Evolutionary conservation across 2,113 vertebrate genomes (phyloP).

Genomic region (Cynocephalus volans): DNA sequence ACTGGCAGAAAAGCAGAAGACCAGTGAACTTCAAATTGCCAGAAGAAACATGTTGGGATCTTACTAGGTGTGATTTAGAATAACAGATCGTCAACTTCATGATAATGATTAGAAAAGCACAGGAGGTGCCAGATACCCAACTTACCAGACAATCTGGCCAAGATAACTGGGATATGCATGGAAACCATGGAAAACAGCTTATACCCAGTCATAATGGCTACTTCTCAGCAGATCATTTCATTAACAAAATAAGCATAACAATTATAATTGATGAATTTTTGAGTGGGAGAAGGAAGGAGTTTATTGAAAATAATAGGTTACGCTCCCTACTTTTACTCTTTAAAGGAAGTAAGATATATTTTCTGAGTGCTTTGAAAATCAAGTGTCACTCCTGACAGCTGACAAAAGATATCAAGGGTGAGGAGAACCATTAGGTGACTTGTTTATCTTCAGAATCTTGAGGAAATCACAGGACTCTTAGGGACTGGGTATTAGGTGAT

Average conservation of each 20-base stretch:
- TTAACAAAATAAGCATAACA: conserved; percentile 41
- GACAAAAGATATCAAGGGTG: background rate
- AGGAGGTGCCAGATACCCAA: conserved; percentile 33
- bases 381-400: background rate
- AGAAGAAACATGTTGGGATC: background rate
- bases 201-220: background rate
- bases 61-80: conserved; percentile 64
- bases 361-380: conserved; percentile 53
- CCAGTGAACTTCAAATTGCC: background rate
- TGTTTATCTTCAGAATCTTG: background rate
- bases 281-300: background rate
- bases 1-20: conserved; percentile 33
- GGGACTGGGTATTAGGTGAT: background rate
- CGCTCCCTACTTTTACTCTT: conserved; percentile 4
- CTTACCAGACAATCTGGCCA: conserved; percentile 21
- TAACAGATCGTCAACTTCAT: conserved; percentile 46
- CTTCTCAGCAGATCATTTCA: conserved; percentile 46
- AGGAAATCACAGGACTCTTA: background rate
- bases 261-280: conserved; percentile 33
- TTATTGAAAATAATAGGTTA: conserved; percentile 35
- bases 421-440: background rate
- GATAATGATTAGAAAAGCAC: background rate
- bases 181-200: conserved; percentile 24
- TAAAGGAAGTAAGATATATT: background rate
- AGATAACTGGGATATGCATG: background rate